These are phyloP conservation scores for Sapayoa aenigma DNA, from an alignment of 2,113 vertebrate genomes.

Conservation along the genomic window DNA sequence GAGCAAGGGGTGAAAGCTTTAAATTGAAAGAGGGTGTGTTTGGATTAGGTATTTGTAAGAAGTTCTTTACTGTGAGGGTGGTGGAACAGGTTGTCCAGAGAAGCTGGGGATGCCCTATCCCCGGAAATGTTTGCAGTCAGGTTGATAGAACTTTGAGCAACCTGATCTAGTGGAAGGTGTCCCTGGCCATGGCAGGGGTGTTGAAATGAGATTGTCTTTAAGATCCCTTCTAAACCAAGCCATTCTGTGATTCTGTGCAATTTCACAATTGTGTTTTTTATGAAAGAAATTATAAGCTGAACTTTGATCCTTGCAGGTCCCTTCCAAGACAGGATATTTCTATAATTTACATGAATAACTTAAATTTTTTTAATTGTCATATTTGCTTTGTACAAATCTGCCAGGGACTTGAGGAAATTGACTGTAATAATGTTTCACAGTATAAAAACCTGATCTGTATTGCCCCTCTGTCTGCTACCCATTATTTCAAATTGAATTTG, in stretches of 20 bases:
- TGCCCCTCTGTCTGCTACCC: background rate
- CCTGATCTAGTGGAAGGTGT: background rate
- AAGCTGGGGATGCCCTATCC: background rate
- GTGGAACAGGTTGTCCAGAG: background rate
- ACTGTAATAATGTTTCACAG: background rate
- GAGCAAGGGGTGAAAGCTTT: background rate
- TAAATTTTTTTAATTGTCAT: accelerated
- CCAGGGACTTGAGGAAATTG: background rate
- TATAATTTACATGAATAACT: background rate
- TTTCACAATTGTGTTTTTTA: background rate
- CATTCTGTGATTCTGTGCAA: background rate
- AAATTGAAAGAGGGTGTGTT: background rate
- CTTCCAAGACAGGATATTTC: background rate
- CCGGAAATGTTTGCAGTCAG: background rate
- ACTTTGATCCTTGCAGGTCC: background rate
- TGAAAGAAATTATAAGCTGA: background rate
- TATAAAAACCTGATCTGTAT: background rate
- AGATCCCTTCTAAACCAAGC: background rate
- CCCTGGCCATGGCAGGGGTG: background rate
- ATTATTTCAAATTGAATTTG: background rate
- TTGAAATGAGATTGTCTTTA: background rate
- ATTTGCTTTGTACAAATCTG: background rate
- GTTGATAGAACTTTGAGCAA: background rate
- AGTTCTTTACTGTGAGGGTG: background rate
- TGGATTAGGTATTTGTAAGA: background rate